phyloP scores from a whole-genome alignment of 2,888 invertebrate species.

The Pemphredon lugubris region DNA sequence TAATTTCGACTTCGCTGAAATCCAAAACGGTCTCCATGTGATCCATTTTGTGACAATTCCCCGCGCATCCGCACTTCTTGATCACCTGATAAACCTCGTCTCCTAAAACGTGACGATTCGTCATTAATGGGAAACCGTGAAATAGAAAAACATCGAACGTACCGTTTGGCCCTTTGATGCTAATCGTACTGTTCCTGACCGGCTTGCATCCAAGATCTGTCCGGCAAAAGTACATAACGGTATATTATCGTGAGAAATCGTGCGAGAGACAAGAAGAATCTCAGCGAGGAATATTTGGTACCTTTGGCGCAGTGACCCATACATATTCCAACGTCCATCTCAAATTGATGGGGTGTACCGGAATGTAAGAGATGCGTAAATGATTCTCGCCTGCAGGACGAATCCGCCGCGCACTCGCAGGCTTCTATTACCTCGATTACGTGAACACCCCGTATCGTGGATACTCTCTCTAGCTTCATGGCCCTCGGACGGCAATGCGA shows the following conservation, averaged over 20 bases:
- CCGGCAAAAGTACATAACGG: too few species aligned
- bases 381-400: conserved; percentile 75
- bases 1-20: conserved; percentile 77
- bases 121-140: background rate
- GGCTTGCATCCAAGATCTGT: conserved; percentile 78
- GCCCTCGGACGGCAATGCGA: conserved; percentile 76
- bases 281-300: conserved; percentile 35
- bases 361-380: conserved; percentile 76
- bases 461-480: conserved; percentile 77
- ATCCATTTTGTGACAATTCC: conserved; percentile 79
- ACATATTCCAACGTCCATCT: conserved; percentile 79
- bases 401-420: conserved; percentile 76
- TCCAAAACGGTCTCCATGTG: conserved; percentile 81
- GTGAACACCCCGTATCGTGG: conserved; percentile 78
- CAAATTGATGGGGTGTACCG: conserved; percentile 79
- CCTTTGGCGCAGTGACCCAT: conserved; percentile 78
- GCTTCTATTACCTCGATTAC: conserved; percentile 77
- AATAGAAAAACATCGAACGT: conserved; percentile 17
- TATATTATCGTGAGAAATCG: background rate
- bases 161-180: conserved; percentile 80
- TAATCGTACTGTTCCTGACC: conserved; percentile 76
- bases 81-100: conserved; percentile 79
- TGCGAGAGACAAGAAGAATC: background rate
- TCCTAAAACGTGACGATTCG: conserved; percentile 59
- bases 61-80: conserved; percentile 80